These are phyloP conservation scores for Sanderia malayensis DNA, from an alignment of 30 jellyfish, hydroid and myxozoan genomes.

Conservation along the genomic window DNA sequence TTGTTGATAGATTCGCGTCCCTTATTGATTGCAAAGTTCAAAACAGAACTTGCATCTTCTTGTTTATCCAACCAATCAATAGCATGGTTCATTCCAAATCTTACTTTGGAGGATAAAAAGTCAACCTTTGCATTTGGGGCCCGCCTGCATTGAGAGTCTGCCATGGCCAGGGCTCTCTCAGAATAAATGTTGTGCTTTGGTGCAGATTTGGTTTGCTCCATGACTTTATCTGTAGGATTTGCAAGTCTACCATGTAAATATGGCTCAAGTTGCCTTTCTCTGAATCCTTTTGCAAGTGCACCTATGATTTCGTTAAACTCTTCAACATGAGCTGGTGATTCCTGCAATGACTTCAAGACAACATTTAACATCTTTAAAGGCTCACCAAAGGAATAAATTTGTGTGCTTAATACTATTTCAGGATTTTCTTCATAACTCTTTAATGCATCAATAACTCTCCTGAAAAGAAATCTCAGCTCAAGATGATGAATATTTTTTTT, in stretches of 20 bases:
- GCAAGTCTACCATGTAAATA: background rate
- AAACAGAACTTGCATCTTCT: background rate
- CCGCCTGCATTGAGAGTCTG: background rate
- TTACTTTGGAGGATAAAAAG: background rate
- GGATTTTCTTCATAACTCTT: background rate
- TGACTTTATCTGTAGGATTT: background rate
- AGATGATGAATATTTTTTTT: background rate
- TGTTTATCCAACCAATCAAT: background rate
- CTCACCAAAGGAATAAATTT: background rate
- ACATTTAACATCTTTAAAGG: too few species aligned
- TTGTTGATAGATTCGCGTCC: background rate
- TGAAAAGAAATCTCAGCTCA: background rate
- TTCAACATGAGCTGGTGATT: slow-evolving; percentile 1
- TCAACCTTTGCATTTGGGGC: slow-evolving; percentile 12
- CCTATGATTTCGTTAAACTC: background rate
- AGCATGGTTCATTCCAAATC: background rate
- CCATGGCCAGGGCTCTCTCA: slow-evolving; percentile 3
- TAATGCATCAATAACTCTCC: background rate
- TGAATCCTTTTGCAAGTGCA: background rate
- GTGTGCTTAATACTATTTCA: background rate
- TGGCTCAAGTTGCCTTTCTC: slow-evolving; percentile 4
- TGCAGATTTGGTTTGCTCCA: background rate
- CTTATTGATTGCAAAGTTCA: slow-evolving; percentile 8
- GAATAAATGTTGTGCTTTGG: background rate
- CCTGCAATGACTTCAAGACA: too few species aligned